Base-by-base conservation (phyloP, 2,113 vertebrate species). In the Labeo rohita region DNA sequence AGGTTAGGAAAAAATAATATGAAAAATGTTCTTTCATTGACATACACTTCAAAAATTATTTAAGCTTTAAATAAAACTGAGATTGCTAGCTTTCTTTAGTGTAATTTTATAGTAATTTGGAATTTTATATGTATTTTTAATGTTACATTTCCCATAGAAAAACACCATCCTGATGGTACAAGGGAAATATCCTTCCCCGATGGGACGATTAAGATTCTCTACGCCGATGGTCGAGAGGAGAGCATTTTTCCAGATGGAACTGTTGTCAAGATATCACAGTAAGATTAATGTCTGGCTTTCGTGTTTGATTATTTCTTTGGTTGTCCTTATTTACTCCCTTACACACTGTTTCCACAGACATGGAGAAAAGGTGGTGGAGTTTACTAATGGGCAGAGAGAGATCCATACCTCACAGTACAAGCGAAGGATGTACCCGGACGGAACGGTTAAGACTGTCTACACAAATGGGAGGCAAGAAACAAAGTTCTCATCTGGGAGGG, bases 171-270 rank as follows among this genome's bases (percentile, higher is more conserved):
- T 0, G 78, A 93, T 43, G 95, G 94, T 34, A 94, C 85, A 12
- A 94, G 92, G 86, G 94, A 96, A 90, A 95, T 93, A 4, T 11
- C 94, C 73, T 96, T 96, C 90, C 94, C 95, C 0, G 93, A 96
- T 39, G 92, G 93, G 47, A 95, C 93, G 0, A 86, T 95, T 72
- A 95, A 92, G 87, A 86, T 66, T 8, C 52, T 95, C 39, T 89
- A 89, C 61, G 86, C 84, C 0, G 91, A 95, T 0, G 94, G 93
- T 10, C 66, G 45, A 2, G 92, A 96, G 87, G 91, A 95, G 92
- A 95, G 91, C 0, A 65, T 94, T 86, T 96, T 96, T 85, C 92
- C 93, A 4, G 95, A 96, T 54, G 95, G 94, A 74, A 96, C 94
- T 15, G 8, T 92, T n/a, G 90, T 95, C 82, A 94, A 89, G 90